A percentile compares a stretch with the other conserved stretches of the same genome.
Conservation (phyloP, 2,888 invertebrate species). For the Scaptomyza polygonia region DNA sequence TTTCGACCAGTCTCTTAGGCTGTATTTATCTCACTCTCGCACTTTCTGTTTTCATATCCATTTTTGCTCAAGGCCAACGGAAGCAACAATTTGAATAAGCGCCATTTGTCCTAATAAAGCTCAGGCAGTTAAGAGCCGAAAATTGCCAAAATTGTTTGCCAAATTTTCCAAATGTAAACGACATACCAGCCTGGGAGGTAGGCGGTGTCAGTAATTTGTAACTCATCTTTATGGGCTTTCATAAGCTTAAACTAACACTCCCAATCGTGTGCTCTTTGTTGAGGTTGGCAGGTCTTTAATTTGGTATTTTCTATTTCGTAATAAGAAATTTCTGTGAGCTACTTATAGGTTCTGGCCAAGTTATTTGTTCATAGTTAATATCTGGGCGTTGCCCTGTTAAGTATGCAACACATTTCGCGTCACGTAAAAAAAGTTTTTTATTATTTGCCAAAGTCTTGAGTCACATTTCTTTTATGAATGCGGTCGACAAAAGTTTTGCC, state of each 20-base stretch:
- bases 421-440: slow-evolving; percentile 44
- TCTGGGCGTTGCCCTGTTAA: slow-evolving; percentile 15
- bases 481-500: slow-evolving; percentile 47
- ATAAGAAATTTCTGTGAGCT: slow-evolving; percentile 43
- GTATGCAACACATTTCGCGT: slow-evolving; percentile 32
- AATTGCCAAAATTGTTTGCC: slow-evolving; percentile 61
- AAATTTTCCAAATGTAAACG: slow-evolving; percentile 43
- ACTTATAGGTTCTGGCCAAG: slow-evolving; percentile 2
- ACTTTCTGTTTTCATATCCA: slow-evolving; percentile 1
- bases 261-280: not conserved
- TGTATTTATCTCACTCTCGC: not conserved
- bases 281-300: slow-evolving; percentile 11
- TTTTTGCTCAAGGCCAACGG: slow-evolving; percentile 20
- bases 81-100: slow-evolving; percentile 66
- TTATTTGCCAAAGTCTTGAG: slow-evolving; percentile 64
- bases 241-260: slow-evolving; percentile 43
- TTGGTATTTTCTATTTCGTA: slow-evolving; percentile 44
- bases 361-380: slow-evolving; percentile 14
- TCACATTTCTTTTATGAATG: slow-evolving; percentile 47
- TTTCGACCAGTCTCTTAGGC: slow-evolving; percentile 21
- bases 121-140: slow-evolving; percentile 60
- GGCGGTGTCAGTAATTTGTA: slow-evolving; percentile 39
- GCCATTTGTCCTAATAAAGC: slow-evolving; percentile 61
- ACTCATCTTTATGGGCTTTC: slow-evolving; percentile 47
- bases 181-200: not conserved